Evolutionary conservation across 2,113 vertebrate species (phyloP).

Genomic region (Maylandia zebra): DNA sequence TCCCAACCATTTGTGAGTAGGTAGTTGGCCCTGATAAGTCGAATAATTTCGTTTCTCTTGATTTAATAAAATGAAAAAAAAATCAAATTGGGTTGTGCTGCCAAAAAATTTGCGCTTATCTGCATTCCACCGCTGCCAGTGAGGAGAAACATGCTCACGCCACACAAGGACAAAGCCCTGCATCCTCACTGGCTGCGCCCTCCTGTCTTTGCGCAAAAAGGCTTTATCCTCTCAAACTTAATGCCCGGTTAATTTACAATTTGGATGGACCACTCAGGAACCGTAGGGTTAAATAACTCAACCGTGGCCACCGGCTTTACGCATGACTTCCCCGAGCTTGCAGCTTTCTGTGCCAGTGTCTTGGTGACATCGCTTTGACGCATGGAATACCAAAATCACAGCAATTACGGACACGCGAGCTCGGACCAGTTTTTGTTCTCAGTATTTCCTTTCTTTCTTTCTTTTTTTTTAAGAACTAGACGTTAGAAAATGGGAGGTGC

Average conservation of each 20-base stretch:
- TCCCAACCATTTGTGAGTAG: not conserved
- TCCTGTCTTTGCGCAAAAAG: not conserved
- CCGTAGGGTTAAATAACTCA: conserved; percentile 51
- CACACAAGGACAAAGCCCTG: conserved; percentile 24
- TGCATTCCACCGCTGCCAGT: conserved; percentile 52
- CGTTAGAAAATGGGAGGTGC: conserved; percentile 27
- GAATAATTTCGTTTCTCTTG: conserved; percentile 3
- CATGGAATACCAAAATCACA: conserved; percentile 23
- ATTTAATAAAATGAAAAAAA: not conserved
- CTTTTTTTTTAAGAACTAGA: not conserved
- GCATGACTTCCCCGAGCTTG: conserved; percentile 53
- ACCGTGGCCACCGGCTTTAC: conserved; percentile 47
- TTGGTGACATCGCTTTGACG: conserved; percentile 20
- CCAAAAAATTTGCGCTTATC: conserved; percentile 16
- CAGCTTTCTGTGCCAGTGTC: not conserved
- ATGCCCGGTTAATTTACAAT: conserved; percentile 14
- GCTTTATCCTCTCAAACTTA: not conserved
- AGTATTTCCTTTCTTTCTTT: not conserved
- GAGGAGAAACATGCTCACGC: not conserved
- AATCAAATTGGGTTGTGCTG: not conserved
- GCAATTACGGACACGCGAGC: not conserved
- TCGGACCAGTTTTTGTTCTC: not conserved
- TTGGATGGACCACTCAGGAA: conserved; percentile 32
- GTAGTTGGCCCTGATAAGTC: not conserved
- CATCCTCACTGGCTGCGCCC: not conserved